Conservation (phyloP, 2,113 vertebrate genomes). For the Heptranchias perlo region DNA sequence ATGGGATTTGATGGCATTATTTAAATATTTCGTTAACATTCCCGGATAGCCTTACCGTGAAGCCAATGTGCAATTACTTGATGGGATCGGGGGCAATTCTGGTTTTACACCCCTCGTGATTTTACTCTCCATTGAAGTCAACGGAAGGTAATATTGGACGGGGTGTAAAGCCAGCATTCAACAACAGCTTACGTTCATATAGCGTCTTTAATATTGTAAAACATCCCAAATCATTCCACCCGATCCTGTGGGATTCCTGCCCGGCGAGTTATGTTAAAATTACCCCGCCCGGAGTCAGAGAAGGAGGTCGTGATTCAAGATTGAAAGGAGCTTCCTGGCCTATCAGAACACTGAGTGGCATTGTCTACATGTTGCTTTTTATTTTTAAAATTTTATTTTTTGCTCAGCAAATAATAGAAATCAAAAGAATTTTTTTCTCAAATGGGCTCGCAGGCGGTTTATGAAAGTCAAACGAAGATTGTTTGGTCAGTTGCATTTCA, state of each 20-base stretch:
- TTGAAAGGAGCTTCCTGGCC: neutral
- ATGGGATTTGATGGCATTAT: neutral
- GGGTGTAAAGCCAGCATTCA: neutral
- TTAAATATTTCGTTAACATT: neutral
- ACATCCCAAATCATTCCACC: too few relatives aligned
- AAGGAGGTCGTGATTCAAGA: neutral
- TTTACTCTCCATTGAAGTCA: neutral
- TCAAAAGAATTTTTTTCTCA: neutral
- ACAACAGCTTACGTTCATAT: too few relatives aligned
- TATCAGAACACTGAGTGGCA: neutral
- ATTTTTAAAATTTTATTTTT: neutral
- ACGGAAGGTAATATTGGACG: neutral
- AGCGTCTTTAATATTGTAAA: too few relatives aligned
- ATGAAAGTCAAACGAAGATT: neutral
- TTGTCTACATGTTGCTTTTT: neutral
- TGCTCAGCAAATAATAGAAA: neutral
- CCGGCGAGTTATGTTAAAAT: neutral
- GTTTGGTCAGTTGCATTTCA: neutral
- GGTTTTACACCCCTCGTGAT: neutral
- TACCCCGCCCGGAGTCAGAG: neutral
- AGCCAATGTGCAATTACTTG: neutral
- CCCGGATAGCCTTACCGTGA: neutral
- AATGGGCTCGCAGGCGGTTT: neutral
- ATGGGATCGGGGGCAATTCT: too few relatives aligned
- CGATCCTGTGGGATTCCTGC: neutral